Percentiles rank a stretch among this genome's conserved stretches.
These are phyloP conservation scores for Julus scanicus DNA, from an alignment of 2,888 invertebrate species.

Conservation along the genomic window DNA sequence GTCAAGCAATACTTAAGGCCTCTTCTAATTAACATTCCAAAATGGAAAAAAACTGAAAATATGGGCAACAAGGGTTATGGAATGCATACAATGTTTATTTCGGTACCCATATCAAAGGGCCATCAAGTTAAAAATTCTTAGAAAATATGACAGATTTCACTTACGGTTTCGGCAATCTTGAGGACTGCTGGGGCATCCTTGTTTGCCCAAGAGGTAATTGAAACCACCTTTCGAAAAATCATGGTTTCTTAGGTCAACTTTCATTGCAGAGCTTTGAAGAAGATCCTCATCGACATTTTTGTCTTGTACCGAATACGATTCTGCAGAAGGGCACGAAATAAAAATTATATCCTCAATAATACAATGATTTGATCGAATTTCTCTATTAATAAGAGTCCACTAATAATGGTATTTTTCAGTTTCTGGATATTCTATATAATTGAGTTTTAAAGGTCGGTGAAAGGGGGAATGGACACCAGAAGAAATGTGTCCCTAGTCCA, in stretches of 20 bases:
- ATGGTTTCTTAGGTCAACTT: slow-evolving; percentile 51
- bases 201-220: slow-evolving; percentile 51
- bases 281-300: slow-evolving; percentile 34
- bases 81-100: too few relatives aligned
- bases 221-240: slow-evolving; percentile 51
- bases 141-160: not conserved
- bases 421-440: too few relatives aligned
- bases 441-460: too few relatives aligned
- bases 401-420: too few relatives aligned
- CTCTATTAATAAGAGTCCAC: not conserved
- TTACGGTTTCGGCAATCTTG: slow-evolving; percentile 49
- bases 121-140: not conserved
- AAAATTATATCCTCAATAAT: not conserved
- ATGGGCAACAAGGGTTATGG: too few relatives aligned
- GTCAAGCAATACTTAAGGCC: too few relatives aligned
- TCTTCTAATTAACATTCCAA: too few relatives aligned
- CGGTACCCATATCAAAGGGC: too few relatives aligned
- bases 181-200: slow-evolving; percentile 37
- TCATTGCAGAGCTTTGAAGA: slow-evolving; percentile 8
- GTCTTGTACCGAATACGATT: slow-evolving; percentile 41
- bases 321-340: not conserved
- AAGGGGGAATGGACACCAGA: too few relatives aligned
- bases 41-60: too few relatives aligned
- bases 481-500: too few relatives aligned
- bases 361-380: not conserved